These are phyloP conservation scores for Oreochromis spilurus DNA, from an alignment of 2,113 vertebrate species.

Conservation along the genomic window DNA sequence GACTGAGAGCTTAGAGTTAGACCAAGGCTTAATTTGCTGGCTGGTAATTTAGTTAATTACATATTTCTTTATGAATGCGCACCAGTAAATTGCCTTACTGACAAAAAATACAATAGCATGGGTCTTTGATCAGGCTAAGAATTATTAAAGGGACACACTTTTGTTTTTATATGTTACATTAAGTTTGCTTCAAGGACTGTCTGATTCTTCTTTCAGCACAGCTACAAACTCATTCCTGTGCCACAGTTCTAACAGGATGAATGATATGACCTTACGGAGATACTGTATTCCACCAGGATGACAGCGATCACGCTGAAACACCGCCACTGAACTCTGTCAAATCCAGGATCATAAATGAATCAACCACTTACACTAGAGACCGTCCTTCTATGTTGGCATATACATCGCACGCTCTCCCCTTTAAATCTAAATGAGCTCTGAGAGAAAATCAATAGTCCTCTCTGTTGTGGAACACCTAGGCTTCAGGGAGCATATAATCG, in stretches of 20 bases:
- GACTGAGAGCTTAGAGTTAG: background rate
- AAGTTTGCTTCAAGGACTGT: background rate
- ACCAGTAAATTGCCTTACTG: background rate
- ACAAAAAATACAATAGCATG: background rate
- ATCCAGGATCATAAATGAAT: background rate
- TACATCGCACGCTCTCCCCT: background rate
- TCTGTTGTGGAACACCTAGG: background rate
- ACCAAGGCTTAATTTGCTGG: background rate
- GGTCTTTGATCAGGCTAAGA: background rate
- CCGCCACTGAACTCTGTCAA: background rate
- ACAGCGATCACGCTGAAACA: background rate
- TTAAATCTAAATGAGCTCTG: background rate
- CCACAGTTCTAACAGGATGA: background rate
- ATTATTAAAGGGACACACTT: background rate
- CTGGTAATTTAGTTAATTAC: background rate
- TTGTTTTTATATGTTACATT: background rate
- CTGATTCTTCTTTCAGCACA: background rate
- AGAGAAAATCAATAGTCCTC: background rate
- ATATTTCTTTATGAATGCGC: background rate
- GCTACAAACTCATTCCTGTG: background rate
- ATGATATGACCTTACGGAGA: background rate
- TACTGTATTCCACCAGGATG: background rate
- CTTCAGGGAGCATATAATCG: background rate
- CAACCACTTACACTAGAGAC: background rate
- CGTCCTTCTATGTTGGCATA: background rate